Conservation (phyloP, 2,797 vertebrate genomes). For the Oreochromis grahami region DNA sequence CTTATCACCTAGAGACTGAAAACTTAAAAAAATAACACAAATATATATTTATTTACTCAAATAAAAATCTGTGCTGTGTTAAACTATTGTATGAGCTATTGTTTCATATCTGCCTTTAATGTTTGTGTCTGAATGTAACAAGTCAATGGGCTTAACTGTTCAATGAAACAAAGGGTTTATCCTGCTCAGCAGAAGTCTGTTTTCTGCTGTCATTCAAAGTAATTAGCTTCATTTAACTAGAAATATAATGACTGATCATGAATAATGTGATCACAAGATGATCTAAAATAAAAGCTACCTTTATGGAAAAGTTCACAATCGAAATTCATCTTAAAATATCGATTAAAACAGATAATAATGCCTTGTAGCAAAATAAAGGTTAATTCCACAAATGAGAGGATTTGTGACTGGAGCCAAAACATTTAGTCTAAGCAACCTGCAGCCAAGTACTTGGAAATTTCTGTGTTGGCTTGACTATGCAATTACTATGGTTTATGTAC, state of each 20-base stretch:
- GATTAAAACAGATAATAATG: background rate
- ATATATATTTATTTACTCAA: background rate
- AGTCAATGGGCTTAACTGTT: background rate
- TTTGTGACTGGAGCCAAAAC: background rate
- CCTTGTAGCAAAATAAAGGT: background rate
- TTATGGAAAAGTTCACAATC: background rate
- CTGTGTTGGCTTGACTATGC: background rate
- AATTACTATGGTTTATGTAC: background rate
- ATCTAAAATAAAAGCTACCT: background rate
- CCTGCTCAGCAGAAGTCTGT: background rate
- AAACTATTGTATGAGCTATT: constrained; percentile 42
- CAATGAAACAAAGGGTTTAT: background rate
- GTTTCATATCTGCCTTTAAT: background rate
- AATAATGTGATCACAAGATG: background rate
- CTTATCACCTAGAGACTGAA: constrained; percentile 43
- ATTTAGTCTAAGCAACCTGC: background rate
- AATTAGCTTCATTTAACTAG: background rate
- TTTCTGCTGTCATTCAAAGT: background rate
- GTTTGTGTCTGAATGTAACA: background rate
- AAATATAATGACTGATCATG: background rate
- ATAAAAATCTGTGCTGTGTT: constrained; percentile 40
- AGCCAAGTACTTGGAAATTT: background rate
- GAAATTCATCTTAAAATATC: background rate
- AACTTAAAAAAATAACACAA: constrained; percentile 28
- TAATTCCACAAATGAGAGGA: background rate